phyloP scores from a whole-genome alignment of 2,113 vertebrate species.

The Nipponia nippon region DNA sequence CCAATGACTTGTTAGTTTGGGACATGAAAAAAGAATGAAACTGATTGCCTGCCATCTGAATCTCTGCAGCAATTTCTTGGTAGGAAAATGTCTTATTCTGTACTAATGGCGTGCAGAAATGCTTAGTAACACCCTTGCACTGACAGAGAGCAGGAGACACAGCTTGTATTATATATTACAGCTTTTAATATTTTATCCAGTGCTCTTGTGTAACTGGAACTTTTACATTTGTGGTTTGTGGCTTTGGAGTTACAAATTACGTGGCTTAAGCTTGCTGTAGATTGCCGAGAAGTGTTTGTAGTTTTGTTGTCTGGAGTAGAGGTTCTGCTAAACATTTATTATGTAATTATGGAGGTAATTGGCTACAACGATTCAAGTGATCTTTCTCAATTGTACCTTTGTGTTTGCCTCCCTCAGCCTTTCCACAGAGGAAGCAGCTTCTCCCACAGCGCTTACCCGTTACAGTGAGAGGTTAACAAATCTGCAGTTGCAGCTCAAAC shows the following conservation, averaged over 20 bases:
- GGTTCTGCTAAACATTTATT: not conserved
- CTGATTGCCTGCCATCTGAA: not conserved
- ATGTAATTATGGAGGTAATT: not conserved
- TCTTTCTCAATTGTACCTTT: not conserved
- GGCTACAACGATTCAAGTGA: not conserved
- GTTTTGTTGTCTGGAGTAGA: not conserved
- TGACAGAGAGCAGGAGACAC: not conserved
- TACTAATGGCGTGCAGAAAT: not conserved
- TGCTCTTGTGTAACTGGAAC: not conserved
- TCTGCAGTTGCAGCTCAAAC: not conserved
- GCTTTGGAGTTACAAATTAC: not conserved
- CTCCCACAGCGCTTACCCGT: not conserved
- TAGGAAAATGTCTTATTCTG: not conserved
- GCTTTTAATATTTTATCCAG: constrained; percentile 2
- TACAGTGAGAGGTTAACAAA: not conserved
- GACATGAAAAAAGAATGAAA: not conserved
- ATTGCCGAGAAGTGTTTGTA: not conserved
- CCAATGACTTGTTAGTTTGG: not conserved
- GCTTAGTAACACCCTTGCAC: not conserved
- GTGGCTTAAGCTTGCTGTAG: not conserved
- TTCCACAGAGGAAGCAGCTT: not conserved
- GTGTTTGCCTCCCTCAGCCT: not conserved
- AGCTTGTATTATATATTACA: not conserved
- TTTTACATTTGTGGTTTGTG: not conserved
- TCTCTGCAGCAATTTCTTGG: not conserved